Base-by-base conservation (phyloP, 2,797 vertebrate genomes). In the Carduelis carduelis region DNA sequence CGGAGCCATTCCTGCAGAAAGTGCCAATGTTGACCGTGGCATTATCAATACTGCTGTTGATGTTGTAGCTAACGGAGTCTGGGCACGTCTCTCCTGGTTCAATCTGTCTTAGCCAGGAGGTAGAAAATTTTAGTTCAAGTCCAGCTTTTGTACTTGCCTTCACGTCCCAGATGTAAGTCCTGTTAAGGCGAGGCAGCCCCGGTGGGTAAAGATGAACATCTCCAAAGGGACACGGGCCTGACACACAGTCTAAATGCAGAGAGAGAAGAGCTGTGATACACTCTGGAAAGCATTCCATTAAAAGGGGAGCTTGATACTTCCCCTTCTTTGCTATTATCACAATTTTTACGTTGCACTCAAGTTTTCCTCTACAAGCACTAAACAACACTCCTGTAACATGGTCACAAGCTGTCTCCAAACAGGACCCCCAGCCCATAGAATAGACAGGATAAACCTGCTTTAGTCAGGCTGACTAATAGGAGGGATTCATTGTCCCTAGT, bases 131-230 rank as follows among this genome's bases (percentile, higher is more conserved):
- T 60, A 99, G 93, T 23, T 98, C 98, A 21, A 99, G 98, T 9
- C 98, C 98, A 9, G 96, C 93, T 43, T 96, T 97, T 32, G 93
- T 97, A 41, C 90, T 96, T 0, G 98, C 97, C 39, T 96, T 98
- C 85, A 99, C 84, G 0, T 99, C 97, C 99, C 99, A 99, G 78
- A 63, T 92, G 74, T 98, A 99, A 39, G 98, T 99, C 60, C 98
- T 98, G 94, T 98, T 98, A 94, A 99, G 99, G 72, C 96, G 93
- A 39, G 98, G 98, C 47, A 99, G 97, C 24, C 95, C 86, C 0
- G 69, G 89, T 3, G 97, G 88, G 91, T 98, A 97, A 22, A 98
- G 96, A 69, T 96, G 97, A 69, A 99, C 95, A 5, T 98, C 97
- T 41, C 96, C 82, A 12, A 97, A 98, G 20, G 97, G 97, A 90